Evolutionary conservation across 2,888 invertebrate genomes (phyloP).

Genomic region (Elmis aenea): DNA sequence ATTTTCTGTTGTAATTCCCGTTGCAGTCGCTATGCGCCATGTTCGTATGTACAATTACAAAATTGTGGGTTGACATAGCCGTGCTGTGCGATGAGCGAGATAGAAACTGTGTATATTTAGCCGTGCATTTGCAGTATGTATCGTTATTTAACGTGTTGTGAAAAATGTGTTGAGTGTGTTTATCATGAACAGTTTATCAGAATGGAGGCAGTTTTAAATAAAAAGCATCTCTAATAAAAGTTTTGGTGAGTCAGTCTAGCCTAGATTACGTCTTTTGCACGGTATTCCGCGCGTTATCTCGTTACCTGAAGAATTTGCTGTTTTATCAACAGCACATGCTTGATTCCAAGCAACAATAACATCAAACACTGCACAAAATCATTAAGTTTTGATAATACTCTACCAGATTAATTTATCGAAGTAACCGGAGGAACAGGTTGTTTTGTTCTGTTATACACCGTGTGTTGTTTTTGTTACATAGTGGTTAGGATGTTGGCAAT

Average conservation of each 20-base stretch:
- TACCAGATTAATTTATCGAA: too few species aligned
- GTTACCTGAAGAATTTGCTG: too few species aligned
- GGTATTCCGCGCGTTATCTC: conserved; percentile 12
- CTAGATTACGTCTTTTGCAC: conserved; percentile 16
- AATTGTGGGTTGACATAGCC: conserved; percentile 5
- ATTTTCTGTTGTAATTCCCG: not conserved
- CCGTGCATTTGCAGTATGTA: conserved; percentile 35
- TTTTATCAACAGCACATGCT: too few species aligned
- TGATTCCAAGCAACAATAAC: too few species aligned
- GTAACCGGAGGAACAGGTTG: too few species aligned
- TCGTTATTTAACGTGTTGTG: conserved; percentile 34
- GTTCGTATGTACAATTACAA: conserved; percentile 12
- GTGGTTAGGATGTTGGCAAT: too few species aligned
- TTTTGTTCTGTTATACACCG: too few species aligned
- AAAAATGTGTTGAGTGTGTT: conserved; percentile 34
- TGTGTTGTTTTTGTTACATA: too few species aligned
- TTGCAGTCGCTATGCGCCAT: conserved; percentile 13
- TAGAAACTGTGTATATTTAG: conserved; percentile 40
- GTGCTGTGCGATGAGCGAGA: conserved; percentile 32
- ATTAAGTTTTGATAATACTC: too few species aligned
- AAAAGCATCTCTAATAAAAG: conserved; percentile 29
- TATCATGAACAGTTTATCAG: conserved; percentile 28
- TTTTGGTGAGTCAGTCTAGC: conserved; percentile 26
- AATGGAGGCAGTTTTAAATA: conserved; percentile 30
- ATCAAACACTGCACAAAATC: too few species aligned